Conservation (phyloP, 2,888 invertebrate genomes). For the Ophraella communa region DNA sequence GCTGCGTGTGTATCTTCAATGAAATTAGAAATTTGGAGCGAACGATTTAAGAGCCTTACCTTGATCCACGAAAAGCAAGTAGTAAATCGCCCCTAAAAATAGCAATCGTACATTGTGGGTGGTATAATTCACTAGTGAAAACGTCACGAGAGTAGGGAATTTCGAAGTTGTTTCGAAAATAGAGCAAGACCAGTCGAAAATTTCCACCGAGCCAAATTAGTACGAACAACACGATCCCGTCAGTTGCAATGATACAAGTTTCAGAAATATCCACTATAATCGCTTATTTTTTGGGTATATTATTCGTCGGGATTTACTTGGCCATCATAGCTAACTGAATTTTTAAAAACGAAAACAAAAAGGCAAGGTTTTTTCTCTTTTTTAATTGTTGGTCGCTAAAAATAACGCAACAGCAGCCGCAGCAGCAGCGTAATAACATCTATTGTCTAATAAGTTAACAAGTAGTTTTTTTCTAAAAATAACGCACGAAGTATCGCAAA, state of each 20-base stretch:
- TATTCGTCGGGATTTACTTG: constrained; percentile 48
- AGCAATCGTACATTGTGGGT: constrained; percentile 27
- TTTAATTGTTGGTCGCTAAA: constrained; percentile 10
- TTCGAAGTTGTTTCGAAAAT: constrained; percentile 32
- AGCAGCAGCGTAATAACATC: neutral
- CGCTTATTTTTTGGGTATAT: constrained; percentile 50
- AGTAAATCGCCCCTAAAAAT: constrained; percentile 35
- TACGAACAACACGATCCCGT: constrained; percentile 32
- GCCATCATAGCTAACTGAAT: constrained; percentile 47
- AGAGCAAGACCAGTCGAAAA: constrained; percentile 37
- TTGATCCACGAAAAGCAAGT: constrained; percentile 34
- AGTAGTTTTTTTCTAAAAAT: neutral
- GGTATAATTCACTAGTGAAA: constrained; percentile 12
- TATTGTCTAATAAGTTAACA: neutral
- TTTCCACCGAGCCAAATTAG: constrained; percentile 43
- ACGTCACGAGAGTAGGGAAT: constrained; percentile 5
- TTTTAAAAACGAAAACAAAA: constrained; percentile 4
- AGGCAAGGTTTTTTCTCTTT: constrained; percentile 36
- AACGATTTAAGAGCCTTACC: constrained; percentile 31
- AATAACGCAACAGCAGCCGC: no score
- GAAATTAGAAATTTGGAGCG: constrained; percentile 24
- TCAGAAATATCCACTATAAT: constrained; percentile 42
- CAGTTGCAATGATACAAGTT: constrained; percentile 22
- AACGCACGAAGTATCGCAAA: no score
- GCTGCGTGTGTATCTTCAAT: constrained; percentile 7